Evolutionary conservation across 2,797 vertebrate species (phyloP), one percentile per base, ranked within the genome.

Genomic region (Notoglanidium macrostoma): DNA sequence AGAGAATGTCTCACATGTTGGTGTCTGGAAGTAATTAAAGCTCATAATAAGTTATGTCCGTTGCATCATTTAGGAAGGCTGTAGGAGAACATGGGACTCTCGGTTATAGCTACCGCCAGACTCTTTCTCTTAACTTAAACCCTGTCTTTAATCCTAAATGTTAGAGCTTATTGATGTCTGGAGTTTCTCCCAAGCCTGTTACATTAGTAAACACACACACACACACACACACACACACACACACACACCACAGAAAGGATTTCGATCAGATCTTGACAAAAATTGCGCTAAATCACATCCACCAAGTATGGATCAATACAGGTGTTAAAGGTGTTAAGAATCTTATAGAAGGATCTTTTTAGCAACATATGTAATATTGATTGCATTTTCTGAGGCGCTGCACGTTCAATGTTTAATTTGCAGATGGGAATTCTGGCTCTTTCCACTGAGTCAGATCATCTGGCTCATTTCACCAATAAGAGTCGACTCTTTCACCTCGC

Each of bases 341-440:
- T 88, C 83, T 5, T 11, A 78, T n/a, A 85, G 55, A 77, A 73
- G 65, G 63, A n/a, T 87, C 44, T 90, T 81, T 77, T 88, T 57
- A 83, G 57, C 15, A 79, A 76, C 40, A 67, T 84, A 70, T 89
- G 68, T 77, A 90, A 61, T 86, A 88, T 77, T 86, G 86, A 88
- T 87, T 61, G 79, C 19, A 46, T 79, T 29, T 57, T 72, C 11
- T 10, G 61, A 21, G 23, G 32, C 29, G 51, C 57, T 49, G 74
- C n/a, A 46, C 19, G 10, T 79, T 78, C 51, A 77, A 63, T 51
- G 74, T 55, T 85, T 49, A 72, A 77, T 19, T 6, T 40, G 3
- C 0, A 23, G 76, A 32, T 79, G 8, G 9, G 21, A 57, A 32
- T 32, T 54, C 51, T n/a, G 17, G 15, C 51, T 77, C 49, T 21